A percentile compares a stretch with the other conserved stretches of the same genome.
Evolutionary conservation across 2,797 vertebrate genomes (phyloP).

Genomic region (Acomys russatus): DNA sequence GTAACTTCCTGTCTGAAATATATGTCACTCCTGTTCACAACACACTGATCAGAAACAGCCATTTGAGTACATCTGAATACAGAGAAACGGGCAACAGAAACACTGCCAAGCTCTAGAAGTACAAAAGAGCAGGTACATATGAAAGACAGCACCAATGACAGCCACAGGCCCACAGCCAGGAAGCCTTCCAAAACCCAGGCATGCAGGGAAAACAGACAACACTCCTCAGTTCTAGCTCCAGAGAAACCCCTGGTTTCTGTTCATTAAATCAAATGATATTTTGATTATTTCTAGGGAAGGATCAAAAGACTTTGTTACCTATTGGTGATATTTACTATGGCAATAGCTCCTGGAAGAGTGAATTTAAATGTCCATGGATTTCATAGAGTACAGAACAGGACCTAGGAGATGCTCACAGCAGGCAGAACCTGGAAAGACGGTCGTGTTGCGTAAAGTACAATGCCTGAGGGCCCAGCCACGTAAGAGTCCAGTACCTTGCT

Average conservation of each 20-base stretch:
- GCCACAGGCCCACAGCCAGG: neutral
- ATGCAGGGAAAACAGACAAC: neutral
- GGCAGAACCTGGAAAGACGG: neutral
- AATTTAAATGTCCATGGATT: constrained; percentile 59
- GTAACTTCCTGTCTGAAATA: neutral
- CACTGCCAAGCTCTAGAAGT: neutral
- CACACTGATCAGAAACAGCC: neutral
- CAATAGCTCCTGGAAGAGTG: neutral
- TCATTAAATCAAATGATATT: neutral
- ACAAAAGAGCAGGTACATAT: neutral
- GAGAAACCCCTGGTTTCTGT: neutral
- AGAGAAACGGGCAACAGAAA: neutral
- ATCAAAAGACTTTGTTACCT: neutral
- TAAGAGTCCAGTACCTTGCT: neutral
- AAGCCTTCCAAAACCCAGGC: neutral
- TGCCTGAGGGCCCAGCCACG: neutral
- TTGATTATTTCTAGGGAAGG: neutral
- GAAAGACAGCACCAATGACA: neutral
- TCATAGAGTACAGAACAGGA: neutral
- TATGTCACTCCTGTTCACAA: neutral
- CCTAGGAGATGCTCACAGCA: neutral
- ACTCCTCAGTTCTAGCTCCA: neutral
- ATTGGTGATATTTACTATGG: constrained; percentile 48
- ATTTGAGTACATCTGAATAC: neutral
- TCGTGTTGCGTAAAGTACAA: neutral